Conservation (phyloP, 2,113 vertebrate genomes). For the Ancistrus triradiatus region DNA sequence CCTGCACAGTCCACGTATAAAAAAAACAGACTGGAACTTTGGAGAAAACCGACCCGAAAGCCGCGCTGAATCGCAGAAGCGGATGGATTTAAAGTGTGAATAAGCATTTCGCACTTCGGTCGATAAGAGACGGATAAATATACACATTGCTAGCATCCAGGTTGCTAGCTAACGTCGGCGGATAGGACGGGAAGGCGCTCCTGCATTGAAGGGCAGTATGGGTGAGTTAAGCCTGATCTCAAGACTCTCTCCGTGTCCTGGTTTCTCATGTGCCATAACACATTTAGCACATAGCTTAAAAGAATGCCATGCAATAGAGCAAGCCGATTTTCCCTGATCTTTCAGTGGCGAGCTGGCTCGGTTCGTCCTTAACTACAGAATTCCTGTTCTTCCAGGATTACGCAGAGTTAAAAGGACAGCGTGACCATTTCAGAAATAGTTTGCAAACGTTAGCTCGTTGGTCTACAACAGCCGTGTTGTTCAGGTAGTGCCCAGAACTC, state of each 20-base stretch:
- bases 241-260: no score
- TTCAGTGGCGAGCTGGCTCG: conserved; percentile 17
- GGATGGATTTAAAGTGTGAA: conserved; percentile 54
- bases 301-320: no score
- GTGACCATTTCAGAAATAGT: neutral
- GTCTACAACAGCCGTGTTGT: no score
- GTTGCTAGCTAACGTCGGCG: conserved; percentile 53
- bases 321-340: neutral
- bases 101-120: neutral
- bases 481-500: no score
- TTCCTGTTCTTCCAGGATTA: conserved; percentile 15
- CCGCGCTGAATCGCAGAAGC: conserved; percentile 34
- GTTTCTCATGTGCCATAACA: no score
- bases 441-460: neutral
- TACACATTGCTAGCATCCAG: conserved; percentile 39
- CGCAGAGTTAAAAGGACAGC: neutral
- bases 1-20: conserved; percentile 60
- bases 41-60: conserved; percentile 8
- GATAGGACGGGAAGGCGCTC: conserved; percentile 50
- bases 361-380: conserved; percentile 25
- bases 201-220: conserved; percentile 59
- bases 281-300: no score
- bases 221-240: no score
- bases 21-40: conserved; percentile 5
- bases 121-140: neutral